phyloP scores from a whole-genome alignment of 1,140 invertebrate genomes.

The Papilio dardanus region DNA sequence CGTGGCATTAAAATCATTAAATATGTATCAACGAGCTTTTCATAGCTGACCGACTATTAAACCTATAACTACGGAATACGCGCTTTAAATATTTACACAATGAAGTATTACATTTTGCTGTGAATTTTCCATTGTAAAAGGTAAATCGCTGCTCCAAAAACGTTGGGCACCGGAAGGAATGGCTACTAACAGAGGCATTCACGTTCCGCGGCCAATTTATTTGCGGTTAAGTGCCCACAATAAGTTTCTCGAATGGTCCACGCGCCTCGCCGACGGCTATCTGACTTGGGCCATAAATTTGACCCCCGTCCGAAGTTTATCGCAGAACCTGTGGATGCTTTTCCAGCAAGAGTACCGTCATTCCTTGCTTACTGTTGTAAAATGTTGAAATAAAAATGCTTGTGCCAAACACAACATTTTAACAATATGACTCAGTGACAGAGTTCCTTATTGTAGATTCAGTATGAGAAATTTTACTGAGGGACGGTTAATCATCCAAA shows the following conservation, averaged over 20 bases:
- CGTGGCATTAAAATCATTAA: neutral
- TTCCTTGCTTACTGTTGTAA: conserved; percentile 5
- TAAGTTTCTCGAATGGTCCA: conserved; percentile 79
- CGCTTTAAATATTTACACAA: conserved; percentile 5
- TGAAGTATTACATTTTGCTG: conserved; percentile 6
- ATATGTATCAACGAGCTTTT: neutral
- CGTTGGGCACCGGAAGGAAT: conserved; percentile 46
- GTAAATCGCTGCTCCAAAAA: conserved; percentile 37
- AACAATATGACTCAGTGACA: too few relatives aligned
- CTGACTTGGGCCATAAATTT: conserved; percentile 68
- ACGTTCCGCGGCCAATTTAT: conserved; percentile 75
- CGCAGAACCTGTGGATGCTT: conserved; percentile 58
- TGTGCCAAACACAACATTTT: too few relatives aligned
- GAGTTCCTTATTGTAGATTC: too few relatives aligned
- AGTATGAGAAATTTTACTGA: too few relatives aligned
- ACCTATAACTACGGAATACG: neutral
- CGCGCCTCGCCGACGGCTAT: conserved; percentile 68
- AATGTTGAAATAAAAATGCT: neutral
- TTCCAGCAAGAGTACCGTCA: conserved; percentile 49
- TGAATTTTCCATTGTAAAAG: conserved; percentile 20
- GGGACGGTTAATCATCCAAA: too few relatives aligned
- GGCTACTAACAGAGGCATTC: conserved; percentile 58
- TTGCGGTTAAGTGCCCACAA: conserved; percentile 79
- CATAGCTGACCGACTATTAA: conserved; percentile 6
- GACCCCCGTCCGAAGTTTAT: conserved; percentile 69